These are phyloP conservation scores for Spatula clypeata DNA, from an alignment of 2,797 vertebrate genomes.

Conservation along the genomic window DNA sequence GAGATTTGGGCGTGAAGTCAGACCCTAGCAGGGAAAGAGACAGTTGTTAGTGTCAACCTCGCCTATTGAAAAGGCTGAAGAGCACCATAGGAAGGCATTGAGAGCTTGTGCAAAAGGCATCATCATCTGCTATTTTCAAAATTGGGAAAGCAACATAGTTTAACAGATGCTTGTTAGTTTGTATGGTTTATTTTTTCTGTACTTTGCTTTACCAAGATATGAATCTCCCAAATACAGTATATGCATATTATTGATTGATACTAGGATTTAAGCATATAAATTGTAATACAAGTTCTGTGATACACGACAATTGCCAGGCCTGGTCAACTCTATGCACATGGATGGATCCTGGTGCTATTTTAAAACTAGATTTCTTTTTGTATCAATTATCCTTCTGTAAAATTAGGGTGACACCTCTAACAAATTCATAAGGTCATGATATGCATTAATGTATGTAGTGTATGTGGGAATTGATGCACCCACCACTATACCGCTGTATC, in stretches of 20 bases:
- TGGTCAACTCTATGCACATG: not conserved
- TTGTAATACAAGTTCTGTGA: not conserved
- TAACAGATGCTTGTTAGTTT: not conserved
- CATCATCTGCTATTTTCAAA: not conserved
- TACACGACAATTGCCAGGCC: not conserved
- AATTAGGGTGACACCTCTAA: not conserved
- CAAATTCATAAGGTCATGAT: not conserved
- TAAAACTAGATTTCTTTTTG: not conserved
- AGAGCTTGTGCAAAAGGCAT: not conserved
- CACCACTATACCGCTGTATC: not conserved
- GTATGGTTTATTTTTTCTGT: not conserved
- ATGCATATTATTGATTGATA: not conserved
- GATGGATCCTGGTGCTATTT: not conserved
- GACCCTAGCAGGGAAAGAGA: not conserved
- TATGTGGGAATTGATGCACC: not conserved
- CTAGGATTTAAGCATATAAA: not conserved
- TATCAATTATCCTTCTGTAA: not conserved
- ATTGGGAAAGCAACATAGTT: not conserved
- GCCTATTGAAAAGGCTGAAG: not conserved
- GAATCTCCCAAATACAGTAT: not conserved
- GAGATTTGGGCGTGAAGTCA: not conserved
- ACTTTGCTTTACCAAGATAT: not conserved
- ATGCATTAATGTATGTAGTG: not conserved
- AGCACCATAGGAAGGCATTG: not conserved
- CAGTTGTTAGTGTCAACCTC: rapidly evolving